Evolutionary conservation across 2,888 invertebrate species (phyloP), one percentile per base, ranked within the genome.

Genomic region (Chalcosyrphus nemorum): DNA sequence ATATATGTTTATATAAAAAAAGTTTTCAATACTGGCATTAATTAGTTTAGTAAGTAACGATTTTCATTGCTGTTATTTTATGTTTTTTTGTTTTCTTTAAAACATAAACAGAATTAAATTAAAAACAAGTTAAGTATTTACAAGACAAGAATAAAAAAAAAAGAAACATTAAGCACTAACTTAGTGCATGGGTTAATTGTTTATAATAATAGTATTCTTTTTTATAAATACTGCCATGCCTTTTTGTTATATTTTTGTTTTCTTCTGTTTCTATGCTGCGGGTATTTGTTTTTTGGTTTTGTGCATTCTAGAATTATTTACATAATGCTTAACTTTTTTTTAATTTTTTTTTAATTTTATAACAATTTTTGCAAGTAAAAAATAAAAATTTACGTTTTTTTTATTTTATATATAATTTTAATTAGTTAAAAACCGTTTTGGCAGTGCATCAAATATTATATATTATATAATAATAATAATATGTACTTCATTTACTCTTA

Each of bases 391-490:
- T 82, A 82, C 61, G 54, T 74, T 74, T 66, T 75, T 35, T 45
- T 65, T 47, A 50, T 65, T 35, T 75, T 71, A 54, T 45, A 71
- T 65, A 50, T 87, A 75, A 86, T 81, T 86, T 86, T 86, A 84
- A 87, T 86, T 84, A 84, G 86, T 86, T 87, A 87, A 87, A 87
- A 87, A 87, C 87, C 87, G 78, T 87, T 86, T 87, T 87, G 87
- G 87, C 87, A 87, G 87, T 87, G 87, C 87, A 86, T 87, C 84
- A 87, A 87, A 87, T 86, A 82, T 86, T 84, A 86, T 86, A 66
- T 84, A 86, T 86, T 82, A 85, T 81, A 81, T 85, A 86, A 81
- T 81, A 82, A 85, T 85, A 75, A 85, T 86, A 85, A 81, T 66
- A 78, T 86, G 71, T 74, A 77, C 76, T 86, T 78, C 63, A 76